phyloP scores from a whole-genome alignment of 1,140 invertebrate genomes.

The Penaeus indicus region DNA sequence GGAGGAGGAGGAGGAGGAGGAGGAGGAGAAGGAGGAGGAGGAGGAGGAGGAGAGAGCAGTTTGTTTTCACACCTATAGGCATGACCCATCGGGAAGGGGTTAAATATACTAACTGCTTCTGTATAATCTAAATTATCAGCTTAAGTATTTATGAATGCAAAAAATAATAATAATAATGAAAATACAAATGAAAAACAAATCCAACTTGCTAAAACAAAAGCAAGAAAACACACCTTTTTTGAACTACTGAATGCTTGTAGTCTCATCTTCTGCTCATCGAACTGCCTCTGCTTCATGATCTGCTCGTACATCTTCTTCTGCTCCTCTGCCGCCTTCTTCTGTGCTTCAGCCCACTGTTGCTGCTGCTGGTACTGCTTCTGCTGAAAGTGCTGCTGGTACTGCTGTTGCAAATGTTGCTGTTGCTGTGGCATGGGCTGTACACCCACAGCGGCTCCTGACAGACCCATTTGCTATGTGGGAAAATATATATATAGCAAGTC shows the following conservation, averaged over 20 bases:
- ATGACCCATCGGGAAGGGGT: too few relatives aligned
- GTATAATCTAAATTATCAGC: too few relatives aligned
- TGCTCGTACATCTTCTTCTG: constrained; percentile 50
- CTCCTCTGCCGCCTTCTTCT: constrained; percentile 50
- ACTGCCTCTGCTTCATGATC: constrained; percentile 61
- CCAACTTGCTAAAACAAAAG: not conserved
- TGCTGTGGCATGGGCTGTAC: constrained; percentile 21
- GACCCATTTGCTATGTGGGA: constrained; percentile 13
- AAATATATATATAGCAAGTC: not conserved
- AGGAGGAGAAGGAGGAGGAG: too few relatives aligned
- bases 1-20: too few relatives aligned
- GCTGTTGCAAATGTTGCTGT: constrained; percentile 33
- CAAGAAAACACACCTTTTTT: constrained; percentile 48
- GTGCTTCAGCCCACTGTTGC: constrained; percentile 53
- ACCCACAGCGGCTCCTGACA: constrained; percentile 20
- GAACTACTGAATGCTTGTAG: constrained; percentile 48
- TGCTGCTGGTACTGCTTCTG: constrained; percentile 34
- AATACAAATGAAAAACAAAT: too few relatives aligned
- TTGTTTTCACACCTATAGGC: too few relatives aligned
- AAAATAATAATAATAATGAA: too few relatives aligned
- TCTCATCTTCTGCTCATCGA: constrained; percentile 61
- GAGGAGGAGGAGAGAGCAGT: too few relatives aligned
- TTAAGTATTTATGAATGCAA: too few relatives aligned
- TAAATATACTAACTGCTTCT: too few relatives aligned
- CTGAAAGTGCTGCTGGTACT: constrained; percentile 42